Evolutionary conservation across 2,113 vertebrate species (phyloP).

Genomic region (Machaerirhynchus nigripectus): DNA sequence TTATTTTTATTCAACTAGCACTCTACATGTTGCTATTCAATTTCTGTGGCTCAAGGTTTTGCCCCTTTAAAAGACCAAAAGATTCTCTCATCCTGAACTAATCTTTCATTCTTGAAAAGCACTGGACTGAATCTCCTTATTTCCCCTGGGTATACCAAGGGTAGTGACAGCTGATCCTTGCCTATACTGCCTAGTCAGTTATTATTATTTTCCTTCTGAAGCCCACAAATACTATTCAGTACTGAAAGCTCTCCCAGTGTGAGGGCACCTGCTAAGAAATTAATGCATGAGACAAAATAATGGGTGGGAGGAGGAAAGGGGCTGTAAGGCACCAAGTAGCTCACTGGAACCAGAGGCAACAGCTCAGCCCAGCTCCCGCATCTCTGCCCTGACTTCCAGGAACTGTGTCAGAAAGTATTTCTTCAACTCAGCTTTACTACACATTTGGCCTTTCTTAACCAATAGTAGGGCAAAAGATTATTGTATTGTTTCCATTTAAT

Average conservation of each 20-base stretch:
- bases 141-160: background rate
- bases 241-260: background rate
- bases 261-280: background rate
- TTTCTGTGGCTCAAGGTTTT: background rate
- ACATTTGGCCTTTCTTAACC: background rate
- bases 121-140: background rate
- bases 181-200: background rate
- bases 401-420: background rate
- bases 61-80: background rate
- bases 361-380: background rate
- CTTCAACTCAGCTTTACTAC: background rate
- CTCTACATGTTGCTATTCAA: background rate
- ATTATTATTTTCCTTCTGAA: background rate
- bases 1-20: background rate
- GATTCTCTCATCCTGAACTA: background rate
- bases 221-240: background rate
- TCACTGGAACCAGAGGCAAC: background rate
- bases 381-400: background rate
- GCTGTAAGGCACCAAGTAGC: background rate
- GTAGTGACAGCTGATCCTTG: background rate
- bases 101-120: conserved; percentile 26
- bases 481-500: background rate
- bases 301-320: background rate
- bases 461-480: background rate
- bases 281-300: background rate